Base-by-base conservation (phyloP, 2,888 invertebrate genomes). In the Nesidiocoris tenuis region DNA sequence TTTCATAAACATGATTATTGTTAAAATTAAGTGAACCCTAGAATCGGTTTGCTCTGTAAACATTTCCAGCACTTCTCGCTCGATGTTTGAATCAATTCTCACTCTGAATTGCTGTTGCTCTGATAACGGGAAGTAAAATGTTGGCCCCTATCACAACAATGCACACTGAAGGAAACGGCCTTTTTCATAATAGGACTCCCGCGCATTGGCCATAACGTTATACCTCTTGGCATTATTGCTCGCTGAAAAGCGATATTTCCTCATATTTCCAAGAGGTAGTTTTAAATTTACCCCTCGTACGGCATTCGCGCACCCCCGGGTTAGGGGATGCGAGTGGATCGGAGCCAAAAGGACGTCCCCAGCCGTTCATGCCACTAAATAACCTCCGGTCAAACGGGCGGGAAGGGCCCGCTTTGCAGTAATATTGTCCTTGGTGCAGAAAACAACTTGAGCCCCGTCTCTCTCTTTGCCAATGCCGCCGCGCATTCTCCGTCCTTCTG, bases 381-480 rank as follows among this genome's bases (percentile, higher is more conserved):
- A 70, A 70, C 70, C 70, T 70, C 56, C 59, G 70, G 70, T 70
- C 70, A 59, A 70, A 17, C 22, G 24, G 70, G 59, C 23, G 39
- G 39, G 39, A 39, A 39, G 39, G 39, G 39, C 59, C n/a, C 24
- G 70, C 72, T 61, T 61, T 72, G 72, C 72, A 72, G 72, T 72
- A 61, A 72, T 72, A 72, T 72, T 72, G 72, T 72, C 72, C 63
- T 61, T 72, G 72, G 72, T 63, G 72, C 72, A 61, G 72, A 72
- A 72, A 72, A 70, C 70, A 70, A 70, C 25, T 70, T n/a, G 23
- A 18, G 54, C 16, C 16, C 55, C 7, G 18, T 19, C 66, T n/a
- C 57, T 16, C 68, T 54, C 54, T 64, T 25, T 39, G 39, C 39
- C 12, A 7, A 3, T 39, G n/a, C n/a, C n/a, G n/a, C 12, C 39